These are phyloP conservation scores for Drosophila ercepeae DNA, from an alignment of 1,140 invertebrate genomes.

Conservation along the genomic window DNA sequence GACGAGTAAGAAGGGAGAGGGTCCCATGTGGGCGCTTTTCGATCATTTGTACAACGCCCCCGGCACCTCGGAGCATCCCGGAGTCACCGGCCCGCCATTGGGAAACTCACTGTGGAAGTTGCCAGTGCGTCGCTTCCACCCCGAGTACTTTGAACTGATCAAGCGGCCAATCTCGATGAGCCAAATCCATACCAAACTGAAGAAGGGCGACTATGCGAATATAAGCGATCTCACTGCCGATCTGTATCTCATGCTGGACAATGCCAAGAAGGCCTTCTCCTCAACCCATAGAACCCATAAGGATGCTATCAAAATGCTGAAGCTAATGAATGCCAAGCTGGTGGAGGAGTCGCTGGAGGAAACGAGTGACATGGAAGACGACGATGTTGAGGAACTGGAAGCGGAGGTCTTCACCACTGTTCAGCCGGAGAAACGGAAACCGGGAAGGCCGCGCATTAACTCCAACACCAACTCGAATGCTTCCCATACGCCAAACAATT, in stretches of 20 bases:
- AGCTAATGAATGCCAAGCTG: conserved; percentile 80
- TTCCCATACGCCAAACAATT: conserved; percentile 83
- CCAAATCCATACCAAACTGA: conserved; percentile 96
- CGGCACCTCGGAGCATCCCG: conserved; percentile 80
- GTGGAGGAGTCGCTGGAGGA: conserved; percentile 79
- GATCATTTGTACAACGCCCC: conserved; percentile 84
- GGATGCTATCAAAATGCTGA: conserved; percentile 86
- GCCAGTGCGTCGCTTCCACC: conserved; percentile 94
- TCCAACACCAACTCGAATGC: conserved; percentile 84
- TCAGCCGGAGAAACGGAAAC: conserved; percentile 74
- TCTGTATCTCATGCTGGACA: conserved; percentile 99
- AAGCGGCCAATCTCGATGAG: conserved; percentile 97
- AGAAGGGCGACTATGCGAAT: conserved; percentile 93
- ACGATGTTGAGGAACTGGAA: conserved; percentile 50
- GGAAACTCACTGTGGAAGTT: conserved; percentile 97
- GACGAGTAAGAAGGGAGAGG: conserved; percentile 83
- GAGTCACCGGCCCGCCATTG: conserved; percentile 87
- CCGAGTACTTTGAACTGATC: conserved; percentile 99
- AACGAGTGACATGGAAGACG: conserved; percentile 73
- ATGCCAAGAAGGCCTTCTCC: conserved; percentile 96
- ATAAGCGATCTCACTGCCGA: conserved; percentile 96
- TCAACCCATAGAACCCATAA: conserved; percentile 94
- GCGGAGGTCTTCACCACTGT: conserved; percentile 47
- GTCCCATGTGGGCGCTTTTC: conserved; percentile 85
- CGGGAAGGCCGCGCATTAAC: conserved; percentile 81